Conservation (phyloP, 2,888 invertebrate genomes). For the Dicranocentrus wangi region DNA sequence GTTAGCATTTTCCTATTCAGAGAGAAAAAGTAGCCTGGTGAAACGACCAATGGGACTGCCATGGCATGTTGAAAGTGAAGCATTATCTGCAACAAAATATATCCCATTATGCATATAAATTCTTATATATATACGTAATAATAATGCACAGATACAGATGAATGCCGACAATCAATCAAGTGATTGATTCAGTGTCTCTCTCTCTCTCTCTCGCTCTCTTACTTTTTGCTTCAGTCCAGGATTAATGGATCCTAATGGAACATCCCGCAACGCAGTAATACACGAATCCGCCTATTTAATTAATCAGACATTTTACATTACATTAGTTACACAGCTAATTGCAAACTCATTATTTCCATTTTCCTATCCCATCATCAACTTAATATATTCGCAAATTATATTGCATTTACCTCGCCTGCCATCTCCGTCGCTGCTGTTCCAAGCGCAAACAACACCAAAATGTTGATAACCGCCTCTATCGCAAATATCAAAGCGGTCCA, state of each 20-base stretch:
- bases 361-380: too few relatives aligned
- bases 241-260: slow-evolving; percentile 30
- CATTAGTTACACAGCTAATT: too few relatives aligned
- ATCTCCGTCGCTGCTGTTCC: slow-evolving; percentile 38
- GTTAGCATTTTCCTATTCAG: slow-evolving; percentile 54
- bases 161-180: too few relatives aligned
- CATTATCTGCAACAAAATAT: slow-evolving; percentile 19
- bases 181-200: too few relatives aligned
- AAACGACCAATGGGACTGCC: slow-evolving; percentile 38
- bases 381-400: not conserved
- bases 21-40: slow-evolving; percentile 47
- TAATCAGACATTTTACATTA: not conserved
- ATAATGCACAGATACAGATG: too few relatives aligned
- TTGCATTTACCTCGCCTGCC: slow-evolving; percentile 35
- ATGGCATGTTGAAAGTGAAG: slow-evolving; percentile 54
- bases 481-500: slow-evolving; percentile 19
- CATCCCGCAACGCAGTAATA: slow-evolving; percentile 46
- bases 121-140: not conserved
- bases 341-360: too few relatives aligned
- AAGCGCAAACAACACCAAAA: slow-evolving; percentile 25
- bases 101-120: not conserved
- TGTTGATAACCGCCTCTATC: slow-evolving; percentile 41
- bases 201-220: not conserved
- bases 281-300: slow-evolving; percentile 44
- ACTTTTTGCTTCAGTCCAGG: slow-evolving; percentile 39